Conservation (phyloP, 2,888 invertebrate genomes). For the Hedya salicella region DNA sequence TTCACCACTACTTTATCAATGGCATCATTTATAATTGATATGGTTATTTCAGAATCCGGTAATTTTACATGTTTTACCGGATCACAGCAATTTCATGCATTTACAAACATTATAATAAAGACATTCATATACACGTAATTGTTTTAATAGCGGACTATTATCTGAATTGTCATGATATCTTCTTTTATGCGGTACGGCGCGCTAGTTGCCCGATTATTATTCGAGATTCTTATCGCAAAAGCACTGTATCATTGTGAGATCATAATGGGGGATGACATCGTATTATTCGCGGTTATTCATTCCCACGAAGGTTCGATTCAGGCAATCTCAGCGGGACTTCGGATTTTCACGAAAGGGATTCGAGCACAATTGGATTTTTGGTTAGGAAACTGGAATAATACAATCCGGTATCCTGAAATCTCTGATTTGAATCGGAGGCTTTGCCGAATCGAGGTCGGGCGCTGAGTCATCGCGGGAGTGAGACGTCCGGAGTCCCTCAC, state of each 20-base stretch:
- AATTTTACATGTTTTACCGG: conserved; percentile 62
- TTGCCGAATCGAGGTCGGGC: conserved; percentile 71
- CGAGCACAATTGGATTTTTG: conserved; percentile 83
- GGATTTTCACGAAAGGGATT: conserved; percentile 79
- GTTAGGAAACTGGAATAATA: conserved; percentile 84
- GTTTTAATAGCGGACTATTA: conserved; percentile 71
- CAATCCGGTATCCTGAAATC: conserved; percentile 83
- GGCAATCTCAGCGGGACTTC: conserved; percentile 81
- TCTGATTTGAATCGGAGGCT: conserved; percentile 83
- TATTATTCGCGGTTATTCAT: conserved; percentile 83
- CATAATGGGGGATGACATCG: conserved; percentile 84
- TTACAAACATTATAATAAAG: conserved; percentile 64
- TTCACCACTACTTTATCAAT: conserved; percentile 45
- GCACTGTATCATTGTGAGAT: conserved; percentile 83
- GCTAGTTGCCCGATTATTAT: conserved; percentile 73
- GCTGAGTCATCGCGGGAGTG: conserved; percentile 62
- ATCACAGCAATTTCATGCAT: conserved; percentile 55
- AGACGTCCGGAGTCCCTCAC: conserved; percentile 17
- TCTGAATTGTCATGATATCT: conserved; percentile 69
- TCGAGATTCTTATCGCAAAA: conserved; percentile 82
- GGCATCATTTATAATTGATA: conserved; percentile 50
- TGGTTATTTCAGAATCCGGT: conserved; percentile 69
- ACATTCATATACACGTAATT: conserved; percentile 70
- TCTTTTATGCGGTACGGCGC: conserved; percentile 69
- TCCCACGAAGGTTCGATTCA: conserved; percentile 72